Evolutionary conservation across 1,140 invertebrate genomes (phyloP), one percentile per base, ranked within the genome.

Genomic region (Gryllus bimaculatus): DNA sequence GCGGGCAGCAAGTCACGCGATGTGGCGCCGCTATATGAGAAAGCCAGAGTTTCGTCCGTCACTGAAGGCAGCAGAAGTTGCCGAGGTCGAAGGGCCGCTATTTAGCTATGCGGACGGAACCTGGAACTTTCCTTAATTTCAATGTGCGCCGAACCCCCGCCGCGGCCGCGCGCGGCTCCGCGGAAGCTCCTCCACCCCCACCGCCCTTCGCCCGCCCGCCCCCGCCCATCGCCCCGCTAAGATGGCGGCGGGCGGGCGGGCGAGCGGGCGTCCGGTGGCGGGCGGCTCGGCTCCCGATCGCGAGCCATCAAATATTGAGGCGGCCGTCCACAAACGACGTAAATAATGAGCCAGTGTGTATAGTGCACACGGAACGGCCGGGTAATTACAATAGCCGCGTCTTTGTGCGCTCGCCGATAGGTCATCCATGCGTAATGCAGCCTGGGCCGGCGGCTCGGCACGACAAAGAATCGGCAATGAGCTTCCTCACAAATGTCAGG

Each of bases 261-360:
- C 54, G 54, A 18, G 18, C 10, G 54, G 54, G 54, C 18, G 54
- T 66, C 54, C 54, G 54, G 54, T 7, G 18, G 10, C 54, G 54
- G 54, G 10, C 10, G 54, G 54, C 54, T 13, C 54, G 54, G 54
- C 54, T 66, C 10, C 54, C 54, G 54, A 66, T 66, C 54, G 54
- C 54, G 54, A 66, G 54, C 54, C 54, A 66, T 66, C 54, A 66
- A 66, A 66, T 66, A 66, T 66, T 66, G 54, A 66, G 54, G 54
- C 54, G 10, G 54, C 54, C 54, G 54, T 66, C 54, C 54, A 66
- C 54, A 66, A 66, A 66, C 54, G 54, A 10, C 54, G 54, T 66
- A 66, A 66, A 66, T 66, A 66, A 66, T 66, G 54, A 66, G 54
- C 54, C 54, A 66, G 54, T 66, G 54, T 66, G 54, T 66, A 66